These are phyloP conservation scores for Misgurnus anguillicaudatus DNA, from an alignment of 2,113 vertebrate species.

Conservation along the genomic window DNA sequence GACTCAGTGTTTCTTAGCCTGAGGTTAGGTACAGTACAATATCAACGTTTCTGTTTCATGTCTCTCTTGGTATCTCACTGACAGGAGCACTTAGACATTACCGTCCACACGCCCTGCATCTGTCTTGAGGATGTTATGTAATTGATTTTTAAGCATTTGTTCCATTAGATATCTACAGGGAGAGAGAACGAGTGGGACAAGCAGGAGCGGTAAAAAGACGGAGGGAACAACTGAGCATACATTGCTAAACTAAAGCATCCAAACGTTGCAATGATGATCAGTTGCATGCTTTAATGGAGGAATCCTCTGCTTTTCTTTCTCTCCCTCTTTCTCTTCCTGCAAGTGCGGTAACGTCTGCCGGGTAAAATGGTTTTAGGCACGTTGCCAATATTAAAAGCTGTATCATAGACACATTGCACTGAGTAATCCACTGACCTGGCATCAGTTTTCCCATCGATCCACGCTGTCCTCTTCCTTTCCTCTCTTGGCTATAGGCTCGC, in stretches of 20 bases:
- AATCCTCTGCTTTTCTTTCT: slow-evolving; percentile 51
- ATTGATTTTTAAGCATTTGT: slow-evolving; percentile 29
- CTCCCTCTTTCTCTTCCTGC: neutral
- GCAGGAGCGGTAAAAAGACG: neutral
- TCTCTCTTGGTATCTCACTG: neutral
- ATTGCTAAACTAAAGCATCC: slow-evolving; percentile 40
- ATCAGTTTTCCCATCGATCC: slow-evolving; percentile 61
- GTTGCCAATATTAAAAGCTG: slow-evolving; percentile 64
- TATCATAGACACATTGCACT: slow-evolving; percentile 60
- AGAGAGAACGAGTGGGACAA: neutral
- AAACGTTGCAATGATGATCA: slow-evolving; percentile 47
- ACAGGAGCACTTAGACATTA: neutral
- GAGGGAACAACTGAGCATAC: slow-evolving; percentile 6
- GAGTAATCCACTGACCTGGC: slow-evolving; percentile 68
- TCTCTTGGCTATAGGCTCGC: slow-evolving; percentile 48
- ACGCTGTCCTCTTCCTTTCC: slow-evolving; percentile 30
- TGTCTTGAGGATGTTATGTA: slow-evolving; percentile 27
- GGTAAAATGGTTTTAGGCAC: slow-evolving; percentile 59
- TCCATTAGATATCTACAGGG: slow-evolving; percentile 34
- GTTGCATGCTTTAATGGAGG: slow-evolving; percentile 56
- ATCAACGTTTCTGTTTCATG: neutral
- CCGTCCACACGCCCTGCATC: neutral
- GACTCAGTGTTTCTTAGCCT: neutral
- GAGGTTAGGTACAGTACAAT: neutral
- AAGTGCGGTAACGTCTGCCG: neutral